Evolutionary conservation across 2,797 vertebrate species (phyloP).

Genomic region (Capromys pilorides): DNA sequence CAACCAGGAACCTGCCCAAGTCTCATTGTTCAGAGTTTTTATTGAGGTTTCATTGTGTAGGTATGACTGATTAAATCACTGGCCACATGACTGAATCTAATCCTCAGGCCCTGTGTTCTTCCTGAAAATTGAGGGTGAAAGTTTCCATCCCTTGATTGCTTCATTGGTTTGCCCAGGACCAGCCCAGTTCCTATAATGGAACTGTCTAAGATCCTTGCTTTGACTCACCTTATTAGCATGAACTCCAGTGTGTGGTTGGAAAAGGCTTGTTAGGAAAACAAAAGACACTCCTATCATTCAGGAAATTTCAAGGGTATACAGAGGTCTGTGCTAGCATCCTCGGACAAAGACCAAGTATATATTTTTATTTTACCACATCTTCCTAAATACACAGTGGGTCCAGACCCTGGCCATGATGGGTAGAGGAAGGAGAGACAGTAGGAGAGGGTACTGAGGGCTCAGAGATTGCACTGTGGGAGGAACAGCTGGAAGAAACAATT

Average conservation of each 20-base stretch:
- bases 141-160: background rate
- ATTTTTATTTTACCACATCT: background rate
- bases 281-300: background rate
- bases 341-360: background rate
- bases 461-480: background rate
- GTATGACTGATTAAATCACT: slow-evolving; percentile 1
- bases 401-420: background rate
- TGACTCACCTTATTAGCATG: slow-evolving; percentile 49
- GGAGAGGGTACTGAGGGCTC: background rate
- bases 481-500: background rate
- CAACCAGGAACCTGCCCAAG: background rate
- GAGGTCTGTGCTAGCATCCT: background rate
- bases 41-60: slow-evolving; percentile 48
- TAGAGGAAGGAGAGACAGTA: background rate
- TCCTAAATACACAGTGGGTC: background rate
- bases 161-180: background rate
- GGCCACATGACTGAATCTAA: background rate
- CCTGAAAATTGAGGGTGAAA: background rate
- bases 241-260: background rate
- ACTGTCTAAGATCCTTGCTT: background rate
- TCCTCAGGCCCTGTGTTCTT: background rate
- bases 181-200: slow-evolving; percentile 1
- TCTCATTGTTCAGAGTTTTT: slow-evolving; percentile 35
- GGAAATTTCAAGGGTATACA: background rate
- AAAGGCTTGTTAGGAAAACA: slow-evolving; percentile 33